These are phyloP conservation scores for Rhegmatorhina hoffmannsi DNA, from an alignment of 2,113 vertebrate genomes.

Conservation along the genomic window DNA sequence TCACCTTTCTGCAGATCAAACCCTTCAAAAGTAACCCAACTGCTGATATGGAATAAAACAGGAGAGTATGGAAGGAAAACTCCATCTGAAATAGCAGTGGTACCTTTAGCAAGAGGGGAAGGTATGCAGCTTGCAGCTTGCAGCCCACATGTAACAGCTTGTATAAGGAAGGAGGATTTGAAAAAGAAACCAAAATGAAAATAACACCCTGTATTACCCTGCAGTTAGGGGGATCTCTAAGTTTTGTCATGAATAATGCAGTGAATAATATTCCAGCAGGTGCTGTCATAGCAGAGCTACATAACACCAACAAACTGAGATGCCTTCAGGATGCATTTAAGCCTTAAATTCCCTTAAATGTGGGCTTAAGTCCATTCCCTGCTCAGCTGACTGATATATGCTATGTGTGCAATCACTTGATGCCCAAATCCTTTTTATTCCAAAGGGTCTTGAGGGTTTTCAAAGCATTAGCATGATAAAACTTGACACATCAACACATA, in stretches of 20 bases:
- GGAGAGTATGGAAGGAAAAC: not conserved
- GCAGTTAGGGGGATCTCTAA: not conserved
- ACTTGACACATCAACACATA: not conserved
- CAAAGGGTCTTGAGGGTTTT: not conserved
- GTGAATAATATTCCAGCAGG: not conserved
- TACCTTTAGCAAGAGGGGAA: not conserved
- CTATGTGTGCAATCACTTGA: not conserved
- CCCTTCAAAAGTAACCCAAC: not conserved
- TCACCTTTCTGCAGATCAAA: not conserved
- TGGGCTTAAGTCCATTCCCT: not conserved
- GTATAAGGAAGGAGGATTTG: not conserved
- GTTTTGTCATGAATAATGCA: not conserved
- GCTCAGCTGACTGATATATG: not conserved
- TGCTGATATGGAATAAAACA: not conserved
- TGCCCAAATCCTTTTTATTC: not conserved
- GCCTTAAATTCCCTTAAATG: not conserved
- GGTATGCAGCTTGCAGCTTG: not conserved
- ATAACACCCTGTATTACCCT: not conserved
- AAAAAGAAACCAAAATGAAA: slow-evolving; percentile 8
- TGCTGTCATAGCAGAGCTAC: not conserved
- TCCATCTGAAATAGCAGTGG: not conserved
- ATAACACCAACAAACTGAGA: not conserved
- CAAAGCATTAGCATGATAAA: not conserved
- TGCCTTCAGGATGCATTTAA: not conserved
- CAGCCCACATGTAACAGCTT: not conserved